Evolutionary conservation across 1,140 invertebrate genomes (phyloP).

Genomic region (Holotrichia oblita): DNA sequence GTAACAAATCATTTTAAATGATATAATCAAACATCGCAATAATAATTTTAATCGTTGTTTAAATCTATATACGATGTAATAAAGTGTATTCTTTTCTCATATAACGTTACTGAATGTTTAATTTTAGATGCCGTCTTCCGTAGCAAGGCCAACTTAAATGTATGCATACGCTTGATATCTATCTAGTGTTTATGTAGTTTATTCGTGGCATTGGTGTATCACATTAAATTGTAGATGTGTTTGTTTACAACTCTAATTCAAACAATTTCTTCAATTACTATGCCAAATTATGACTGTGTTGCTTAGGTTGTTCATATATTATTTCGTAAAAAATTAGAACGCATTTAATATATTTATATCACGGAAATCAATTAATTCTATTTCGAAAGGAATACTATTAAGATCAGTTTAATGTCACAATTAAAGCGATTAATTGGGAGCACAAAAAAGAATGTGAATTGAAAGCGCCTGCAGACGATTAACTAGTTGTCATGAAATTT

Average conservation of each 20-base stretch:
- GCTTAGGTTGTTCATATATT: not conserved
- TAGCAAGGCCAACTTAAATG: conserved; percentile 22
- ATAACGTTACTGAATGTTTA: conserved; percentile 27
- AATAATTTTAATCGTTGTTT: conserved; percentile 26
- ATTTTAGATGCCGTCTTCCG: conserved; percentile 31
- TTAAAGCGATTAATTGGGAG: conserved; percentile 27
- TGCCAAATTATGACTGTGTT: conserved; percentile 14
- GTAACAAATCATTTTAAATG: conserved; percentile 31
- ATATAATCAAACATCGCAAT: conserved; percentile 9
- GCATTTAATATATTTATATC: conserved; percentile 21
- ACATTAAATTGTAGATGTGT: conserved; percentile 24
- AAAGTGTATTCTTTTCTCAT: conserved; percentile 9
- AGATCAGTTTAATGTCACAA: conserved; percentile 1
- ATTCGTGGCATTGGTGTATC: conserved; percentile 8
- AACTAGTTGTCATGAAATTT: not conserved
- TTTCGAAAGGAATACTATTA: not conserved
- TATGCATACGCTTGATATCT: conserved; percentile 13
- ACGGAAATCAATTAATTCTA: conserved; percentile 34
- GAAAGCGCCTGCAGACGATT: not conserved
- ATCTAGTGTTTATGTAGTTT: conserved; percentile 8
- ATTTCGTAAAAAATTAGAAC: conserved; percentile 29
- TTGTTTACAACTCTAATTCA: conserved; percentile 15
- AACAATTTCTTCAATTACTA: conserved; percentile 33
- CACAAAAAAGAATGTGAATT: conserved; percentile 19
- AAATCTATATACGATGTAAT: conserved; percentile 12